Conservation (phyloP, 2,113 vertebrate species). For the Sciurus niger region DNA sequence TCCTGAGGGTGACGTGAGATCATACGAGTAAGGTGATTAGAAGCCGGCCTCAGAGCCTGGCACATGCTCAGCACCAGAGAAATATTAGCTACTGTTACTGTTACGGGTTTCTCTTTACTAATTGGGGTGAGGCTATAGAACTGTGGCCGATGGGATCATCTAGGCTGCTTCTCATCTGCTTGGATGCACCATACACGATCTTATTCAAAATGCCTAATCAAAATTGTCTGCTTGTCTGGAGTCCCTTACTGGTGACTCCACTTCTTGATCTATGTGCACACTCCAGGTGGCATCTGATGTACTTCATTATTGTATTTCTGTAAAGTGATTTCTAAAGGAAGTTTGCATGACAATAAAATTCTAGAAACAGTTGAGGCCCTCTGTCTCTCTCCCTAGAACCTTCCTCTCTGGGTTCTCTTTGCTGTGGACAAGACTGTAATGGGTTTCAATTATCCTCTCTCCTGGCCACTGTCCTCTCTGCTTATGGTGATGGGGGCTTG, state of each 20-base stretch:
- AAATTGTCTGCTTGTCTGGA: neutral
- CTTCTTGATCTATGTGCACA: neutral
- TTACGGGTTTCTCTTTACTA: neutral
- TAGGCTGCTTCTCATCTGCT: neutral
- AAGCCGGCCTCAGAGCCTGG: neutral
- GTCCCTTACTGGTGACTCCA: neutral
- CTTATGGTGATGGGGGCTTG: neutral
- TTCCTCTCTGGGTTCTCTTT: neutral
- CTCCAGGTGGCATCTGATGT: neutral
- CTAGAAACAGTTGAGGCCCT: neutral
- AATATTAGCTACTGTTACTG: neutral
- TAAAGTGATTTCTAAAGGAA: neutral
- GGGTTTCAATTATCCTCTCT: neutral
- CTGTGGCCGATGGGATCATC: neutral
- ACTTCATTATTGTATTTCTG: neutral
- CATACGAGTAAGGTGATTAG: neutral
- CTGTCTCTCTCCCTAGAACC: neutral
- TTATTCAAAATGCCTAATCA: neutral
- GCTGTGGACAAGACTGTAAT: neutral
- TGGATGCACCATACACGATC: neutral
- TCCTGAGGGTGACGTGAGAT: neutral
- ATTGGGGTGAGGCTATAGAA: neutral
- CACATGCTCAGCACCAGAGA: neutral
- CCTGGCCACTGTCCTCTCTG: neutral
- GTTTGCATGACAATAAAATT: neutral